Base-by-base conservation (phyloP, 2,113 vertebrate genomes). In the Xyliphius kryptos region DNA sequence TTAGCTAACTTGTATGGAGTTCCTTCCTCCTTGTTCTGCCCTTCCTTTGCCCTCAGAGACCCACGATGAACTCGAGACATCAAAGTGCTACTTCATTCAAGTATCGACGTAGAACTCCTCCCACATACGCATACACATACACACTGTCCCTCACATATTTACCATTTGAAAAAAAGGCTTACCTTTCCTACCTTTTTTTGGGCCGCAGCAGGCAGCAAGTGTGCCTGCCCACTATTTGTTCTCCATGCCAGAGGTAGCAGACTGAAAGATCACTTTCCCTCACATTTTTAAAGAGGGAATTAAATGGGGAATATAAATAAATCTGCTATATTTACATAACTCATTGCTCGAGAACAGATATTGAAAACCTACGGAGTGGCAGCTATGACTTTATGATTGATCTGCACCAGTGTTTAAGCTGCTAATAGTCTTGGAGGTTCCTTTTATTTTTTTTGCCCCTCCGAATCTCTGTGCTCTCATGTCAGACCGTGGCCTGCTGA, bases 241-340 rank as follows among this genome's bases (percentile, higher is more conserved):
- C 61, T 68, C 12, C 8, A 38, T 55, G 70, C 61, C 71, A 72
- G 61, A 84, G 83, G 84, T 86, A 85, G 83, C 78, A 16, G 69
- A 82, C 80, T 74, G 74, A 76, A 79, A 79, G 73, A 79, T 80
- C 81, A 78, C 83, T 83, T 88, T n/a, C 81, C 84, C 79, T 80
- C 68, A 80, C 81, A 77, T 87, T 86, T 82, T 87, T 79, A 84
- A 86, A 90, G 87, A 85, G 83, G 86, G 88, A 88, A 87, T 82
- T 79, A 80, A 74, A 76, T 76, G 85, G 87, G 37, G 20, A 32
- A 60, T 58, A 43, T 87, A n/a, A n/a, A n/a, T 80, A 89, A 80
- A 82, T 85, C 73, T 79, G 76, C 77, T 78, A 57, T 64, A 51
- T 65, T 70, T 73, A 76, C 79, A 62, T 75, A 74, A 75, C 79